A percentile compares a stretch with the other conserved stretches of the same genome.
These are phyloP conservation scores for Cepaea nemoralis DNA, from an alignment of 1,140 invertebrate species.

Conservation along the genomic window DNA sequence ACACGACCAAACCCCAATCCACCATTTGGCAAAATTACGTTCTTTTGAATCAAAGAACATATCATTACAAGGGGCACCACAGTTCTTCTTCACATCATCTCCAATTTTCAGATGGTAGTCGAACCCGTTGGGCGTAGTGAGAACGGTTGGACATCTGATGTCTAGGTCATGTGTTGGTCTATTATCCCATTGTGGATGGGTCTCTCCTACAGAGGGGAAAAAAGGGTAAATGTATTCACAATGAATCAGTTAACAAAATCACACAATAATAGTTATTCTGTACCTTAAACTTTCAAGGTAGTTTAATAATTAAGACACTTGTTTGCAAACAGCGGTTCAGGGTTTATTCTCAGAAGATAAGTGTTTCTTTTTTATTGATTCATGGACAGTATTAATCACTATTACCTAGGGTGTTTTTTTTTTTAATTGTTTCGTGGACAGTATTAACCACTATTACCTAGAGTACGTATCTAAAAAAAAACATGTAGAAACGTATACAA, in stretches of 20 bases:
- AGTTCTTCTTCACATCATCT: slow-evolving; percentile 75
- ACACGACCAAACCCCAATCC: slow-evolving; percentile 94
- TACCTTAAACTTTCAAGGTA: too few species aligned
- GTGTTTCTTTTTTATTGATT: too few species aligned
- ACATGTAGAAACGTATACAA: too few species aligned
- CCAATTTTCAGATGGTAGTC: slow-evolving; percentile 81
- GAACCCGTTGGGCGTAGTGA: slow-evolving; percentile 81
- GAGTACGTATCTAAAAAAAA: too few species aligned
- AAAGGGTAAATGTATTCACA: not conserved
- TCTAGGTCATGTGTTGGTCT: slow-evolving; percentile 20
- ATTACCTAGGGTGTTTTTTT: too few species aligned
- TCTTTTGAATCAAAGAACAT: slow-evolving; percentile 87
- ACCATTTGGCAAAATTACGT: slow-evolving; percentile 85
- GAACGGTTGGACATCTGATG: slow-evolving; percentile 72
- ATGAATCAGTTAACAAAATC: not conserved
- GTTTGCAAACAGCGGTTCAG: too few species aligned
- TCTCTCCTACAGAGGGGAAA: not conserved
- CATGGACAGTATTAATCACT: too few species aligned
- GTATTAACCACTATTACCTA: too few species aligned
- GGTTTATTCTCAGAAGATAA: too few species aligned
- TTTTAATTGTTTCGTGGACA: too few species aligned
- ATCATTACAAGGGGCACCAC: slow-evolving; percentile 90
- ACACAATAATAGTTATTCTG: too few species aligned
- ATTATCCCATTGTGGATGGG: not conserved
- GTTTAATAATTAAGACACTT: too few species aligned